Evolutionary conservation across 2,888 invertebrate genomes (phyloP), one percentile per base, ranked within the genome.

Genomic region (Frankliniella fusca): DNA sequence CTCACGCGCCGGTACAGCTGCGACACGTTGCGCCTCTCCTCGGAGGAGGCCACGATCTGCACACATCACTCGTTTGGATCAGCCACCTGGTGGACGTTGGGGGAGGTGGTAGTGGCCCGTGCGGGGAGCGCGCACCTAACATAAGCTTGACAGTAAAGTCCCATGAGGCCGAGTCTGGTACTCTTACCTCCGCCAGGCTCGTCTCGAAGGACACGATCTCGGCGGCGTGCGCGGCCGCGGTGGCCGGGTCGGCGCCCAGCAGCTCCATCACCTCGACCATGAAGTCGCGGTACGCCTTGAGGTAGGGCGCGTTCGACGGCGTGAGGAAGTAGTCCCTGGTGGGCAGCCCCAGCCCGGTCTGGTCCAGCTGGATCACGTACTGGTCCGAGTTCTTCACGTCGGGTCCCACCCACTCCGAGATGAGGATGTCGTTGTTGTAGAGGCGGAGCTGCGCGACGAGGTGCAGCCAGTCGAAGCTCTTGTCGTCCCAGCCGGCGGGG

Each of bases 341-440:
- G 91, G 92, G 90, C 92, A 98, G 88, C 86, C 93, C 94, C 85
- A 97, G 89, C 81, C 93, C 93, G 0, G 96, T 95, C 88, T 97
- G 97, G 88, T 98, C 97, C 86, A 98, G 92, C 89, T 93, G 92
- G 82, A 98, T 94, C 11, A 97, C 93, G 88, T 97, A 95, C 86
- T 94, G 93, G 86, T 95, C 94, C 10, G 97, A 97, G 88, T 97
- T 95, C 87, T 96, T 96, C 83, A 97, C 96, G 87, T 98, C 97
- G 0, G 97, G 95, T 18, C 96, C 96, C 76, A 97, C 95, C 94
- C 95, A 95, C 87, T 95, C 93, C 0, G 95, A 93, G 84, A 97
- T 92, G 0, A 97, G 89, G 83, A 96, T 93, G 84, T 95, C 95
- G 86, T 96, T 96, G 88, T 97, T 97, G 86, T 93, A 95, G 50